Conservation (phyloP, 30 jellyfish, hydroid and myxozoan genomes). For the Aurelia sp. region DNA sequence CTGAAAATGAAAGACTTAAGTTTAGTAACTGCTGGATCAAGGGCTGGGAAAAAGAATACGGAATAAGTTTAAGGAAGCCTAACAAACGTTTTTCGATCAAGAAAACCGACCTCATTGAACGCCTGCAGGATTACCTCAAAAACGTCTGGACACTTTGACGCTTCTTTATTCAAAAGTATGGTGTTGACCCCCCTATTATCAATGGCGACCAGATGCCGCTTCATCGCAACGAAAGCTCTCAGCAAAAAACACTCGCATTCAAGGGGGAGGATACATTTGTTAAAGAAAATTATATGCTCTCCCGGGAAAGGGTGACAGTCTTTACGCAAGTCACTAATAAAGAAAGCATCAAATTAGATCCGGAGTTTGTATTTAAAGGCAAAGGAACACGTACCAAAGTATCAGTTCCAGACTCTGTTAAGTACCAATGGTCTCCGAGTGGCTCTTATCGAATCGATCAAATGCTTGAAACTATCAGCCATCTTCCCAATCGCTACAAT, state of each 20-base stretch:
- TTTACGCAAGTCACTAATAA: constrained; percentile 42
- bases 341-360: constrained; percentile 9
- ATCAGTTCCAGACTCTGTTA: constrained; percentile 20
- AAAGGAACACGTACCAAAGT: constrained; percentile 50
- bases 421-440: constrained; percentile 71
- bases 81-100: constrained; percentile 71
- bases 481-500: constrained; percentile 63
- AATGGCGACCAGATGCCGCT: constrained; percentile 82
- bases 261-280: constrained; percentile 55
- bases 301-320: constrained; percentile 72
- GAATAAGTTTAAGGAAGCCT: constrained; percentile 74
- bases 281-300: constrained; percentile 59
- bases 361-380: constrained; percentile 74
- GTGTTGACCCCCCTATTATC: constrained; percentile 85
- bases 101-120: constrained; percentile 57
- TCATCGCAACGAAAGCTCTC: constrained; percentile 74
- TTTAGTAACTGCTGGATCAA: constrained; percentile 67
- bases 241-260: constrained; percentile 49
- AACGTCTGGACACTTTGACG: constrained; percentile 71
- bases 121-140: constrained; percentile 58
- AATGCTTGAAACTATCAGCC: constrained; percentile 52
- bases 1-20: constrained; percentile 19
- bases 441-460: constrained; percentile 77
- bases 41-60: constrained; percentile 71
- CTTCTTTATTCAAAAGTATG: constrained; percentile 52